phyloP scores from a whole-genome alignment of 2,797 vertebrate species.

The Phaenicophaeus curvirostris region DNA sequence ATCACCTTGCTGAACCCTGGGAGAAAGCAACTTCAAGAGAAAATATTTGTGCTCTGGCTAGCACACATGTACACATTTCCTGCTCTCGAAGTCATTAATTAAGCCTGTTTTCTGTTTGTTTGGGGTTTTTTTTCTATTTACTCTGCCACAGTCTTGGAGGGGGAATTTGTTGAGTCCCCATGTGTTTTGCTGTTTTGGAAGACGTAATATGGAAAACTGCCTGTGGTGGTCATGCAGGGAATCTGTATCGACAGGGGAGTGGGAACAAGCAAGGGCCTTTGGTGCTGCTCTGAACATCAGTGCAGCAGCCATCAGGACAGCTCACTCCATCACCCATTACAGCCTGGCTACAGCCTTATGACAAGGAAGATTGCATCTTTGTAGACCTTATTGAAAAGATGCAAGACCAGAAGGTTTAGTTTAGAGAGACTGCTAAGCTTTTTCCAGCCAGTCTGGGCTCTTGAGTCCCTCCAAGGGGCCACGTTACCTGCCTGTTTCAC shows the following conservation, averaged over 20 bases:
- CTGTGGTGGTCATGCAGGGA: neutral
- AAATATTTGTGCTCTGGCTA: slow-evolving; percentile 63
- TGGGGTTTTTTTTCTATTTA: neutral
- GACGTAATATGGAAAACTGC: neutral
- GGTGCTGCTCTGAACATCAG: neutral
- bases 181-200: neutral
- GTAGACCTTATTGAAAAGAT: neutral
- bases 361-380: rapidly evolving
- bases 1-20: slow-evolving; percentile 30
- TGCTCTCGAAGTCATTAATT: slow-evolving; percentile 50
- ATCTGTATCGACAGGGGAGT: neutral
- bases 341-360: neutral
- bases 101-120: neutral
- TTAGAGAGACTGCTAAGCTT: neutral
- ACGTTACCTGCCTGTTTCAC: neutral
- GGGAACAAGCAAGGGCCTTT: neutral
- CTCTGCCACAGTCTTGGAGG: neutral
- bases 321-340: neutral
- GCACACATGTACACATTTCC: slow-evolving; percentile 26
- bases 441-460: neutral
- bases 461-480: neutral
- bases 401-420: neutral
- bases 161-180: neutral
- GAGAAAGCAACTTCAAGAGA: slow-evolving; percentile 38
- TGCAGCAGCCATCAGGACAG: neutral